Base-by-base conservation (phyloP, 2,797 vertebrate genomes). In the Gallinago nigripennis region DNA sequence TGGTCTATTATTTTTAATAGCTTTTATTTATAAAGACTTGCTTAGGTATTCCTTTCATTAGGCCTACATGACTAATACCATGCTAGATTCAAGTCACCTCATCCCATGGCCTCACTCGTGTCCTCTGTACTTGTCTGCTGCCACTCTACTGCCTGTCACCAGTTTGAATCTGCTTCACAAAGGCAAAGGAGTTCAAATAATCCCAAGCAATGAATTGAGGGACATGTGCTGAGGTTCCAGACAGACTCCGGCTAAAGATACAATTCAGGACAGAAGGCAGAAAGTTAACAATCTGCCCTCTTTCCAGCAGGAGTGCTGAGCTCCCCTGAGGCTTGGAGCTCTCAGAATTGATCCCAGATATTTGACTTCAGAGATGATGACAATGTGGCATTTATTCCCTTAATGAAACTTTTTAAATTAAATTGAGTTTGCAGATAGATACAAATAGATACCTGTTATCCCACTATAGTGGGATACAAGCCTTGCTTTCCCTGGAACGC, bases 81-180 rank as follows among this genome's bases (percentile, higher is more conserved):
- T 6, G 21, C 24, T 39, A 39, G 58, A n/a, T 9, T 28, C 1
- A 5, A 58, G 23, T 64, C 45, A 31, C 31, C 33, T 43, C 1
- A 1, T 45, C 46, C 28, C 35, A 39, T 0, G 15, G 48, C 51
- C 46, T 53, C 2, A 0, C 27, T 48, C 23, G 8, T 4, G 6
- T 12, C 53, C 27, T 45, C 84, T 33, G 4, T 33, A 13, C 31
- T 61, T 18, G 5, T 45, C 66, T 78, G 60, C 54, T 56, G 31
- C 43, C n/a, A 56, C n/a, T 51, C 50, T 17, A 28, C 9, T 28
- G 50, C 27, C 50, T 51, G 31, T 43, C n/a, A 56, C 30, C 43
- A 19, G 11, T 23, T 51, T 46, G n/a, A 65, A 57, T 63, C 51
- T 72, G 20, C 41, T 61, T 66, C 6, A 43, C 16, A 61, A 71